phyloP scores from a whole-genome alignment of 2,797 vertebrate species.

The Falco peregrinus region DNA sequence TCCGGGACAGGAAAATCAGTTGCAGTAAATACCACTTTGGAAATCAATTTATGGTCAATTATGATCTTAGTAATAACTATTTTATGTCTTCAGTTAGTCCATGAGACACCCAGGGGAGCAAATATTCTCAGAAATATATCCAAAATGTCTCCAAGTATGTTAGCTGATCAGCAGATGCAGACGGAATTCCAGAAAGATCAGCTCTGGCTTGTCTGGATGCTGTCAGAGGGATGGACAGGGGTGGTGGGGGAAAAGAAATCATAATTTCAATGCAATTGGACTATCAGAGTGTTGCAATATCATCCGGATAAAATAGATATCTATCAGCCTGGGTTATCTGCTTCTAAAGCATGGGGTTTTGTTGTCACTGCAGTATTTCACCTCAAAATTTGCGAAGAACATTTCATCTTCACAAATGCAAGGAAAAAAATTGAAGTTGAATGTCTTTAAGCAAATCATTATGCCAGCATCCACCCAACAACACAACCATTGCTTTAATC shows the following conservation, averaged over 20 bases:
- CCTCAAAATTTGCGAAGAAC: neutral
- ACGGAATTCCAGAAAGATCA: neutral
- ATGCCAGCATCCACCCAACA: neutral
- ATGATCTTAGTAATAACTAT: neutral
- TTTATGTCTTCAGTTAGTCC: neutral
- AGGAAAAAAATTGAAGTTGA: neutral
- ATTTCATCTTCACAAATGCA: neutral
- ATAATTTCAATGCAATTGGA: neutral
- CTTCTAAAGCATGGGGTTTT: neutral
- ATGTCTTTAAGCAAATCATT: neutral
- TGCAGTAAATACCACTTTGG: slow-evolving; percentile 46
- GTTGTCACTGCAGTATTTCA: neutral
- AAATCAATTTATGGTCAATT: slow-evolving; percentile 51
- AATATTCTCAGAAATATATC: slow-evolving; percentile 29
- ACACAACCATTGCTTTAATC: neutral
- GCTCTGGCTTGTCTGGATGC: neutral
- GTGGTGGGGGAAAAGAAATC: neutral
- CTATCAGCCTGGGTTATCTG: neutral
- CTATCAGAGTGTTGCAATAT: neutral
- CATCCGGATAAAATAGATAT: neutral
- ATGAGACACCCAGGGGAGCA: neutral
- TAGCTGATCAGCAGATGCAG: neutral
- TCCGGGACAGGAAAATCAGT: neutral
- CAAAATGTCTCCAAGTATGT: neutral
- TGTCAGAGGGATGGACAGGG: rapidly evolving